Base-by-base conservation (phyloP, 2,888 invertebrate species). In the Chromoteleia sp. region DNA sequence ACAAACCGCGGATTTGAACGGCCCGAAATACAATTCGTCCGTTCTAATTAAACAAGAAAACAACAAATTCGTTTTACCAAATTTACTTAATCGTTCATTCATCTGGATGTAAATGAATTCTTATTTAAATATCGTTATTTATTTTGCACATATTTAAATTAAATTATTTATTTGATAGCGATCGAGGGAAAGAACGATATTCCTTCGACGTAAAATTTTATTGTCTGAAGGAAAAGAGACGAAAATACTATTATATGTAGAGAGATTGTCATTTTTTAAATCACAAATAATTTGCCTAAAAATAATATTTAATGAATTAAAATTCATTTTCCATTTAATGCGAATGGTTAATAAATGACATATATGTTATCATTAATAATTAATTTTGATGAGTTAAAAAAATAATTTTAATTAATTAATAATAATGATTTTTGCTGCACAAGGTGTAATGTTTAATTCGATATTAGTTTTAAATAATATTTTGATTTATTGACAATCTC, bases 1-100 rank as follows among this genome's bases (percentile, higher is more conserved):
- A 93, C 86, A 93, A 93, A 85, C 93, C 93, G 63, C 89, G 93
- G 83, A 93, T 93, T 75, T 75, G 75, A 75, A 41, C 74, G n/a
- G 6, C 63, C 30, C 54, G 50, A 36, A 70, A 52, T 10, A 30
- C 61, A 30, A 48, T 52, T 25, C 71, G 50, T 61, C 71, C 50
- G 43, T 41, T 58, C 17, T 43, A 54, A 59, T 25, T 25, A 15
- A 29, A 29, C 12, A 39, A 29, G 15, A 30, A 29, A 68, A 8
- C 5, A 12, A 43, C 48, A 12, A 14, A 43, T 10, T 19, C 4
- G 15, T 39, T 14, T 50, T 8, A 50, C 10, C 39, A 65, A 48
- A 65, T 33, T 65, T 50, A 65, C 50, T 50, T 50, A 67, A 67
- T 54, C 39, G 29, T 12, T 39, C 50, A 25, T 29, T 17, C 30